Evolutionary conservation across 2,888 invertebrate species (phyloP).

Genomic region (Drosophila villosipedis): DNA sequence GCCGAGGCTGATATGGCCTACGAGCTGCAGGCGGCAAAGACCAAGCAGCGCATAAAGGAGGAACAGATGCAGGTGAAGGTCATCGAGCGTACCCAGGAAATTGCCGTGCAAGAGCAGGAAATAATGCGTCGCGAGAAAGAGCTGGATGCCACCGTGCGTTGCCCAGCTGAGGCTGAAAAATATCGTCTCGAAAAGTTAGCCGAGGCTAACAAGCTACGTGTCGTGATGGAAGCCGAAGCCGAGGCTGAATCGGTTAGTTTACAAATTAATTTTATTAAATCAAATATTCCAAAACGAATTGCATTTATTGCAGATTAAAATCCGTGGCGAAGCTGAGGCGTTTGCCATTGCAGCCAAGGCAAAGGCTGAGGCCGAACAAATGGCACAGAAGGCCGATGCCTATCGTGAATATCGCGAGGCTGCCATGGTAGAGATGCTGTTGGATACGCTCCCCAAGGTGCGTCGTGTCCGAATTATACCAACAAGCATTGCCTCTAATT

Average conservation of each 20-base stretch:
- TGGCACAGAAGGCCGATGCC: constrained; percentile 98
- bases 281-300: not conserved
- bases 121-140: constrained; percentile 96
- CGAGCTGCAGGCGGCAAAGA: constrained; percentile 97
- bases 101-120: constrained; percentile 98
- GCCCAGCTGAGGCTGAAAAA: constrained; percentile 98
- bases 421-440: constrained; percentile 98
- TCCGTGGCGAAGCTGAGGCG: constrained; percentile 96
- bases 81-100: constrained; percentile 96
- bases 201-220: constrained; percentile 94
- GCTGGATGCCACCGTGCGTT: constrained; percentile 95
- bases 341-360: constrained; percentile 97
- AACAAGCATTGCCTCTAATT: not conserved
- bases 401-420: constrained; percentile 98
- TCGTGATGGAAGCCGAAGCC: constrained; percentile 97
- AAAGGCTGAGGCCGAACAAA: constrained; percentile 97
- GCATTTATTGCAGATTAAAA: constrained; percentile 86
- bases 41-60: constrained; percentile 97
- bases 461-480: not conserved
- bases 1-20: constrained; percentile 98
- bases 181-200: constrained; percentile 95
- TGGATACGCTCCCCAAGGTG: constrained; percentile 97
- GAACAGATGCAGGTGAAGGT: constrained; percentile 99
- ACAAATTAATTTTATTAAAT: not conserved
- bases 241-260: constrained; percentile 93